A percentile compares a stretch with the other conserved stretches of the same genome.
phyloP scores from a whole-genome alignment of 2,797 vertebrate species.

The Macroramphosus scolopax region DNA sequence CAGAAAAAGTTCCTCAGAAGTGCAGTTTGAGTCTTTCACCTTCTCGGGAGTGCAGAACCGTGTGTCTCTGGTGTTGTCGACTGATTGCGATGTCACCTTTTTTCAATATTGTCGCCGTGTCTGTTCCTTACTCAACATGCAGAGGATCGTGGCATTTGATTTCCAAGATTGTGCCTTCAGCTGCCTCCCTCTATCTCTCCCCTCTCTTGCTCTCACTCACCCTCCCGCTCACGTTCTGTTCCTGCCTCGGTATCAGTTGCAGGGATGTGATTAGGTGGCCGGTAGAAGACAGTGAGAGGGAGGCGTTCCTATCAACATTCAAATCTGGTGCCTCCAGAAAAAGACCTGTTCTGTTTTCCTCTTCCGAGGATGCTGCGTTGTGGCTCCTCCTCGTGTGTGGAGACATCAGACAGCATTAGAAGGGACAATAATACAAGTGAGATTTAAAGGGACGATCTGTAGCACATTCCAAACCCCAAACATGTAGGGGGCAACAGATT shows the following conservation, averaged over 20 bases:
- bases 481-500: too few relatives aligned
- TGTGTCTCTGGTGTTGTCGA: conserved; percentile 43
- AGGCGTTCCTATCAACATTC: conserved; percentile 53
- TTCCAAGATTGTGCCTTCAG: conserved; percentile 53
- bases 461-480: too few relatives aligned
- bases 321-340: conserved; percentile 54
- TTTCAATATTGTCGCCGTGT: conserved; percentile 34
- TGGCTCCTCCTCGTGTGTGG: too few relatives aligned
- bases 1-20: conserved; percentile 46
- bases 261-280: conserved; percentile 56
- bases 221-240: conserved; percentile 37
- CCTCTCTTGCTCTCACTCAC: conserved; percentile 33
- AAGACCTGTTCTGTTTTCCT: conserved; percentile 37
- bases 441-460: too few relatives aligned
- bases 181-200: conserved; percentile 15
- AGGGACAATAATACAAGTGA: too few relatives aligned
- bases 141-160: conserved; percentile 51
- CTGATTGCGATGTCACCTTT: conserved; percentile 61
- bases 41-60: conserved; percentile 18
- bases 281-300: conserved; percentile 51
- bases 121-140: conserved; percentile 26
- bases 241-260: conserved; percentile 56
- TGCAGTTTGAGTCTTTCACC: conserved; percentile 17
- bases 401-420: too few relatives aligned
- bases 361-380: conserved; percentile 45